A percentile compares a stretch with the other conserved stretches of the same genome.
Evolutionary conservation across 2,888 invertebrate genomes (phyloP).

Genomic region (Spicauda simplicius): DNA sequence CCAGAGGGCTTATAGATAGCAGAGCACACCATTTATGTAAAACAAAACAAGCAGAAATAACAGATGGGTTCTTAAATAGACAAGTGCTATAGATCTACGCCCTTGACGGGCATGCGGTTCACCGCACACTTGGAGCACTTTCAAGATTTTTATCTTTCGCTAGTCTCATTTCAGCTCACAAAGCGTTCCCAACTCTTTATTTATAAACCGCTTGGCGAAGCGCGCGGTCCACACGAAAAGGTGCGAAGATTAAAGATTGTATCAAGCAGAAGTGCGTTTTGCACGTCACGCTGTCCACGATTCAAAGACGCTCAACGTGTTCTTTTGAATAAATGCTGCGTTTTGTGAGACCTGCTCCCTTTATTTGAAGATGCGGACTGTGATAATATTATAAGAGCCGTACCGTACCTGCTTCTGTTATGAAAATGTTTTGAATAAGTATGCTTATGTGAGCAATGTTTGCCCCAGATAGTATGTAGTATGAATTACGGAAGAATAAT

Average conservation of each 20-base stretch:
- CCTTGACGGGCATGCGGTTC: slow-evolving; percentile 58
- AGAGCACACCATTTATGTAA: slow-evolving; percentile 30
- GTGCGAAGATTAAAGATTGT: slow-evolving; percentile 83
- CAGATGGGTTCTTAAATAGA: slow-evolving; percentile 52
- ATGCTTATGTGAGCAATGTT: not conserved
- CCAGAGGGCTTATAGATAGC: not conserved
- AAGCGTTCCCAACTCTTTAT: slow-evolving; percentile 71
- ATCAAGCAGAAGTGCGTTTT: slow-evolving; percentile 77
- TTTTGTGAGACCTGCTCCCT: slow-evolving; percentile 56
- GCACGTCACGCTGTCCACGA: slow-evolving; percentile 58
- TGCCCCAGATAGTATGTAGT: too few relatives aligned
- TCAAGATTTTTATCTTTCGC: slow-evolving; percentile 74
- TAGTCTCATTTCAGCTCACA: slow-evolving; percentile 79
- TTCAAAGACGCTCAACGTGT: slow-evolving; percentile 50
- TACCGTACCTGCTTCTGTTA: not conserved
- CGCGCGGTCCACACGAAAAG: slow-evolving; percentile 70
- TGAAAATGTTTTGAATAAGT: not conserved
- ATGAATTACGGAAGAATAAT: too few relatives aligned
- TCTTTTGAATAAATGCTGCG: slow-evolving; percentile 55
- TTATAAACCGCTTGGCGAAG: slow-evolving; percentile 69
- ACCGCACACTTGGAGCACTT: slow-evolving; percentile 67
- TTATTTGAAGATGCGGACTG: slow-evolving; percentile 40
- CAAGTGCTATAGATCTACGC: slow-evolving; percentile 68
- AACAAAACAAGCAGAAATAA: slow-evolving; percentile 36
- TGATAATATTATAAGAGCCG: not conserved